These are phyloP conservation scores for Cordilura impudica DNA, from an alignment of 2,888 invertebrate genomes.

Conservation along the genomic window DNA sequence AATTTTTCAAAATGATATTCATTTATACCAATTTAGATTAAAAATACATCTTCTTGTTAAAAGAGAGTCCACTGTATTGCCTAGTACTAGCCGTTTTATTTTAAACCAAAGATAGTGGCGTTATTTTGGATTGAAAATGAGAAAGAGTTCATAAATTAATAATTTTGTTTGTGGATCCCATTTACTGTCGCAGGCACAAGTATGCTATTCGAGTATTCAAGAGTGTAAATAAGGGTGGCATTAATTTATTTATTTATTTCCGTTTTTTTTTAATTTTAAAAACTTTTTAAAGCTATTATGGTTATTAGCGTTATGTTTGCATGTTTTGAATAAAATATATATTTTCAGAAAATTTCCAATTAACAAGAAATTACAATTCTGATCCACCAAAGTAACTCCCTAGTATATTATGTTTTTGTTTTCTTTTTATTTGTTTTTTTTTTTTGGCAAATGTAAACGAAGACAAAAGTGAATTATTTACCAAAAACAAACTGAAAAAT, in stretches of 20 bases:
- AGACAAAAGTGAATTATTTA: not conserved
- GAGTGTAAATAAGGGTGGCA: not conserved
- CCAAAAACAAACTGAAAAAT: constrained; percentile 15
- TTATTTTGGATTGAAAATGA: not conserved
- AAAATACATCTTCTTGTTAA: too few species aligned
- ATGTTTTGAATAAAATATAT: too few species aligned
- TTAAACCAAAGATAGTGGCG: not conserved
- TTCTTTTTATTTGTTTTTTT: not conserved
- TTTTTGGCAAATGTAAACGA: not conserved
- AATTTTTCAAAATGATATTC: too few species aligned
- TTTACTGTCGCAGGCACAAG: not conserved
- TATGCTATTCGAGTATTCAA: not conserved
- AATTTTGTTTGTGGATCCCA: not conserved
- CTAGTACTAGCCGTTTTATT: not conserved
- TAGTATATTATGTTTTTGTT: not conserved
- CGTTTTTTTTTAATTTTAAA: too few species aligned
- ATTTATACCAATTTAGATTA: too few species aligned
- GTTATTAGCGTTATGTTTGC: too few species aligned
- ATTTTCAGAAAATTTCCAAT: too few species aligned
- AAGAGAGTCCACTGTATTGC: too few species aligned
- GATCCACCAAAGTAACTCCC: too few species aligned
- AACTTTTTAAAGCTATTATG: too few species aligned
- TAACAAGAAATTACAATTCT: too few species aligned
- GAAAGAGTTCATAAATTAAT: constrained; percentile 15
- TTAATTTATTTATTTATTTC: too few species aligned